phyloP scores from a whole-genome alignment of 1,140 invertebrate species.

The Drosophila micromelanica region DNA sequence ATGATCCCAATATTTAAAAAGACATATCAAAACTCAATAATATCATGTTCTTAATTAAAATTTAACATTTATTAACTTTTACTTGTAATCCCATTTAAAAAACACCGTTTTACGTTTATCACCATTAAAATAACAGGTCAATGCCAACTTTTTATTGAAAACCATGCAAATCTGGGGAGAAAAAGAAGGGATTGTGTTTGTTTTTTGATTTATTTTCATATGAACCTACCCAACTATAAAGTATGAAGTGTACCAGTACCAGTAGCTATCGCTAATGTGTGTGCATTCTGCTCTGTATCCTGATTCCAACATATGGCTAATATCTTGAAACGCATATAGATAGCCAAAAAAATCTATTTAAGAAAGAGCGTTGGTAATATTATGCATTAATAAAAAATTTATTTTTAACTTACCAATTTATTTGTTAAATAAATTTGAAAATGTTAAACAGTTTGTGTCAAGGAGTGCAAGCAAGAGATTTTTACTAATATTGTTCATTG shows the following conservation, averaged over 20 bases:
- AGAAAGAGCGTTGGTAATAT: background rate
- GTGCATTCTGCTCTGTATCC: slow-evolving; percentile 22
- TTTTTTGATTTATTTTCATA: background rate
- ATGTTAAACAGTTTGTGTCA: background rate
- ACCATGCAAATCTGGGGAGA: slow-evolving; percentile 29
- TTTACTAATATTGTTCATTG: no score
- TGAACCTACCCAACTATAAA: slow-evolving; percentile 3
- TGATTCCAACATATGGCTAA: slow-evolving; percentile 44
- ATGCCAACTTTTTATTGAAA: slow-evolving; percentile 16
- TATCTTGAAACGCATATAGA: background rate
- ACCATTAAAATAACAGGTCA: slow-evolving; percentile 18
- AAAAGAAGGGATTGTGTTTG: background rate
- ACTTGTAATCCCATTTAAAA: background rate
- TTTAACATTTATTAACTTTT: slow-evolving; percentile 2
- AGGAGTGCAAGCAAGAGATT: slow-evolving; percentile 21
- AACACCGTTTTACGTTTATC: background rate
- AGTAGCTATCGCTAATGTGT: background rate
- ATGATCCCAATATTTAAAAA: no score
- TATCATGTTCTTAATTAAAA: background rate
- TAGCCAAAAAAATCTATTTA: background rate
- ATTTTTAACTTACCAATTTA: background rate
- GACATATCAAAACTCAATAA: no score
- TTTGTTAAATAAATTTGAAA: no score
- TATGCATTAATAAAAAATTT: background rate
- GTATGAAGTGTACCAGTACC: slow-evolving; percentile 16